Evolutionary conservation across 2,888 invertebrate species (phyloP).

Genomic region (Bombylius major): DNA sequence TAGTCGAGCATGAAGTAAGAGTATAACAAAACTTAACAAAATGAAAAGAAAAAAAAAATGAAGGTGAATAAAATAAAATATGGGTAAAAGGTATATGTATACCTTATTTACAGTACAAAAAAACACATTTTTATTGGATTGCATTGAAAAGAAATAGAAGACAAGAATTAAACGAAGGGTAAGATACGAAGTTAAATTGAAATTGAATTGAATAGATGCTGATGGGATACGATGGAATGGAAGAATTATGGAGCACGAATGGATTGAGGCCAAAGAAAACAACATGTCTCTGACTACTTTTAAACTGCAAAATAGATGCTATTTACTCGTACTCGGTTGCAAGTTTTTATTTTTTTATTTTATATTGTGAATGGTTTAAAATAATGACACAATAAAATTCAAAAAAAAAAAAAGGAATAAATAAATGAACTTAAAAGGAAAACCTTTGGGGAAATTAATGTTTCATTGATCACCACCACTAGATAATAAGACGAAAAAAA

Average conservation of each 20-base stretch:
- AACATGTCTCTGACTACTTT: no score
- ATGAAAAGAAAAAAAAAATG: background rate
- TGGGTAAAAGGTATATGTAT: background rate
- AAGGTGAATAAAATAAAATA: background rate
- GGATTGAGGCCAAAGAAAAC: background rate
- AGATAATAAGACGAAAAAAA: no score
- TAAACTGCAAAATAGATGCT: no score
- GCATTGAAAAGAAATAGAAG: background rate
- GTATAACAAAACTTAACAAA: background rate
- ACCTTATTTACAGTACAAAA: no score
- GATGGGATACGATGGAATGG: background rate
- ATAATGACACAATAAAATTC: background rate
- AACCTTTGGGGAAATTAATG: conserved; percentile 14
- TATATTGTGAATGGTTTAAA: background rate
- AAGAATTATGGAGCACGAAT: background rate
- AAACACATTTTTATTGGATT: no score
- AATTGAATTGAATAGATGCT: background rate
- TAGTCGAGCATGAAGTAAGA: conserved; percentile 7
- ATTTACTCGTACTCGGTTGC: no score
- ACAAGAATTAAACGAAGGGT: background rate
- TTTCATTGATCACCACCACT: conserved; percentile 6
- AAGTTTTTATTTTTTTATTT: no score
- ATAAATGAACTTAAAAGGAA: conserved; percentile 5
- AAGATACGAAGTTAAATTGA: background rate
- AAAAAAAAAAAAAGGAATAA: no score